Conservation (phyloP, 2,888 invertebrate species). For the Neoitamus cyanurus region DNA sequence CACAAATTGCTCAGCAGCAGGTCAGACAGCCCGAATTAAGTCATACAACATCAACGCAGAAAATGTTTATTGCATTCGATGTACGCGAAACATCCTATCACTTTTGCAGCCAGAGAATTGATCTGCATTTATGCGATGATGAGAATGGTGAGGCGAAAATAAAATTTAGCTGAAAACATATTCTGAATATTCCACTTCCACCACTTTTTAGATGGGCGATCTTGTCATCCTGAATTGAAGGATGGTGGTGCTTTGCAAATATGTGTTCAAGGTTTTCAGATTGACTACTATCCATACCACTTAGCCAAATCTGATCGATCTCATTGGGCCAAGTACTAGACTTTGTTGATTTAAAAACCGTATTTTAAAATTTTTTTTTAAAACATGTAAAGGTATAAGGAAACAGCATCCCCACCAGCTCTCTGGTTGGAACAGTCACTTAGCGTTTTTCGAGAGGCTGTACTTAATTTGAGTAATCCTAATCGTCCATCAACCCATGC, state of each 20-base stretch:
- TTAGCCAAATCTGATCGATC: constrained; percentile 87
- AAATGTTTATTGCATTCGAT: constrained; percentile 87
- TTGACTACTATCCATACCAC: constrained; percentile 97
- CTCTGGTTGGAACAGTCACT: constrained; percentile 91
- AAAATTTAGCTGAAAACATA: not conserved
- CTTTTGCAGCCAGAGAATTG: constrained; percentile 90
- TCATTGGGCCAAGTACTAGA: constrained; percentile 83
- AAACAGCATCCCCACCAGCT: constrained; percentile 81
- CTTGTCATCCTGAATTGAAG: constrained; percentile 83
- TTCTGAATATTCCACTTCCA: not conserved
- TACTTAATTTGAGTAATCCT: constrained; percentile 81
- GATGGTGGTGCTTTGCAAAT: constrained; percentile 95
- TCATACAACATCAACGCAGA: constrained; percentile 65
- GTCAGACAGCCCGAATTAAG: constrained; percentile 62
- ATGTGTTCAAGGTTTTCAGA: constrained; percentile 84
- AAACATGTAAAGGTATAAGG: constrained; percentile 71
- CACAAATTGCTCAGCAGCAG: constrained; percentile 74
- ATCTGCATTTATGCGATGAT: constrained; percentile 97
- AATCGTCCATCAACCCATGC: constrained; percentile 65
- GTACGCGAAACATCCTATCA: constrained; percentile 99
- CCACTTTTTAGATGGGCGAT: constrained; percentile 77
- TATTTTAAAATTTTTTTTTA: not conserved
- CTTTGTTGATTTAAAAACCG: not conserved
- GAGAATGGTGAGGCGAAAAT: constrained; percentile 75
- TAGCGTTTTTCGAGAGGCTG: constrained; percentile 79